Base-by-base conservation (phyloP, 92 coral and sea anemone species). In the Actinostola sp. region DNA sequence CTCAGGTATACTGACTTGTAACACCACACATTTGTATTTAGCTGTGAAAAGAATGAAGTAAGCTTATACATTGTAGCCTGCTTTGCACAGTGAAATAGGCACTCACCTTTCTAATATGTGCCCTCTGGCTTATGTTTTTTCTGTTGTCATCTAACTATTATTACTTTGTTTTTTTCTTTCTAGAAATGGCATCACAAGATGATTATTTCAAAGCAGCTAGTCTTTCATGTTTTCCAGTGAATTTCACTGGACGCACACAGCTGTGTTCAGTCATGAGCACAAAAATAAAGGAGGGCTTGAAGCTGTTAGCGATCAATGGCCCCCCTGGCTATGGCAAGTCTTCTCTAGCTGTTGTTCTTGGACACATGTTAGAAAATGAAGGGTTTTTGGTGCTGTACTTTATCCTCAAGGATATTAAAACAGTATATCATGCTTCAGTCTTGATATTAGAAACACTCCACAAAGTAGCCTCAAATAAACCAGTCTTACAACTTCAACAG, bases 321-420 rank as follows among this genome's bases (percentile, higher is more conserved):
- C 89, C 92, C 0, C 96, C 96, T 2, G 91, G 89, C 0, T 83
- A 69, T 43, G 96, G 92, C 7, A 90, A 90, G 38, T 87, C 96
- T 26, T 54, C 80, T 0, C 39, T 77, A 13, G 84, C 82, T 0
- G 76, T 59, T 20, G 36, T 35, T 10, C 30, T 86, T 2, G 89
- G 92, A 2, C 71, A 83, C 72, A 61, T 24, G 79, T 34, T 89
- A 23, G 24, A 49, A 23, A 71, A 54, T 10, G 64, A 60, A 27
- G 87, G 80, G 15, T 81, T 52, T 20, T 51, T 50, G 8, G 76
- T 87, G 29, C 20, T 83, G 39, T 66, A 70, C 53, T 53, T 83
- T 31, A 51, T 57, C 15, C 64, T 90, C 16, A 66, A 79, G 65
- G 63, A 36, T 4, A 41, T 56, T 29, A 14, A 35, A 1, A 50